phyloP scores from a whole-genome alignment of 1,140 invertebrate genomes.

The Leptinotarsa texana region DNA sequence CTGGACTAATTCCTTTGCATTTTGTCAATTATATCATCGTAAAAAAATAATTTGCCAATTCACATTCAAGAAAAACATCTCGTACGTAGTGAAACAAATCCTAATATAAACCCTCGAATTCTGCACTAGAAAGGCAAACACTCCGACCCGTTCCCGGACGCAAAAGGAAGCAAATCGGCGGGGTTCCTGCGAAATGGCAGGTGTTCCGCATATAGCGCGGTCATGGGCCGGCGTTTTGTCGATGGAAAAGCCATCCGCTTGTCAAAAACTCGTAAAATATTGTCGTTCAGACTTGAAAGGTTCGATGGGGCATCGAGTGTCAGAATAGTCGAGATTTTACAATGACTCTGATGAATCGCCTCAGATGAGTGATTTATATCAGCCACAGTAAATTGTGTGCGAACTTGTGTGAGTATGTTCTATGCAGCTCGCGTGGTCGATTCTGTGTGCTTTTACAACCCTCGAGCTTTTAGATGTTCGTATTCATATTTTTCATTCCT shows the following conservation, averaged over 20 bases:
- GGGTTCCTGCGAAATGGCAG: slow-evolving; percentile 17
- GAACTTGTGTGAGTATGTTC: slow-evolving; percentile 33
- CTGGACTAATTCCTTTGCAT: too few relatives aligned
- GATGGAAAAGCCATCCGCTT: slow-evolving; percentile 50
- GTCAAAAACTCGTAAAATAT: slow-evolving; percentile 53
- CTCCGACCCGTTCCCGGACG: too few relatives aligned
- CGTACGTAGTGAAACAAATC: too few relatives aligned
- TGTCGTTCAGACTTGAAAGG: slow-evolving; percentile 44
- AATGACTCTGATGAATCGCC: slow-evolving; percentile 49
- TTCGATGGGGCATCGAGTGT: slow-evolving; percentile 26
- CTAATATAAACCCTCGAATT: too few relatives aligned
- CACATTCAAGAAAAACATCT: too few relatives aligned
- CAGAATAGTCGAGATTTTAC: slow-evolving; percentile 29
- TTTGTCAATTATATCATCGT: too few relatives aligned
- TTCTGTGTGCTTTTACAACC: background rate
- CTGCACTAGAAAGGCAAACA: too few relatives aligned
- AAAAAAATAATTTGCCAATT: too few relatives aligned
- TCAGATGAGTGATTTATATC: slow-evolving; percentile 52
- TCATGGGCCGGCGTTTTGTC: slow-evolving; percentile 10
- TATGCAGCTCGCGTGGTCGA: slow-evolving; percentile 4
- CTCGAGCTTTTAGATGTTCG: background rate
- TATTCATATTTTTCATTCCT: background rate
- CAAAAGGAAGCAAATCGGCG: background rate
- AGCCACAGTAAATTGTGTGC: slow-evolving; percentile 50
- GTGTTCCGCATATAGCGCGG: background rate